Base-by-base conservation (phyloP, 92 coral and sea anemone genomes). In the Parazoanthus swiftii region DNA sequence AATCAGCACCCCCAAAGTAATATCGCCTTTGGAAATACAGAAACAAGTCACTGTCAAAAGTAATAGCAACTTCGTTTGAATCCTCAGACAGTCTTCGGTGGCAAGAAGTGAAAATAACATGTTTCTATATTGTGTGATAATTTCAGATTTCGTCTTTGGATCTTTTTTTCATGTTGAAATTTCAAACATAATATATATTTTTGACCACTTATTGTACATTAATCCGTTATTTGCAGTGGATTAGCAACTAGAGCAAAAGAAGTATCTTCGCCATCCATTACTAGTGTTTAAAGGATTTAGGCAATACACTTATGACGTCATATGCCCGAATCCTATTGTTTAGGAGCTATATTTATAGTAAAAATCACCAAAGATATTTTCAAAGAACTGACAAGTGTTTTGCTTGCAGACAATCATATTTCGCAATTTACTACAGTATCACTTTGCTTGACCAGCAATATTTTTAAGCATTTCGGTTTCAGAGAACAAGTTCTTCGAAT, bases 1-100 rank as follows among this genome's bases (percentile, higher is more conserved):
- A 3, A 97, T 89, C 42, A 97, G 89, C 33, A 97, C 86, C 4
- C 98, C 98, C 56, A 97, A 65, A 4, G 98, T 97, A 23, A 97
- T 54, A 80, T 97, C 94, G 67, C 94, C 96, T 79, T 89, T 23
- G 82, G 85, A 58, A 83, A 63, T 35, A 18, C 65, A 81, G 38
- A 88, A 91, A 37, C 36, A 39, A 29, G 78, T 79, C 29, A 26
- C 13, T 29, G 43, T 50, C 68, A 59, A 54, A 4, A 78, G 66
- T 33, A 51, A 26, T 36, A 91, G 26, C 3, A 51, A 39, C 35
- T 39, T 44, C 21, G 85, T 23, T 44, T 38, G 72, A 80, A 39
- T 63, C 63, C 58, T 38, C 35, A 67, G 35, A 87, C 23, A 46
- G 50, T 1, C 76, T 35, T 42, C 36, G 89, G 85, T 89, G n/a